These are phyloP conservation scores for Geotrypetes seraphini DNA, from an alignment of 2,797 vertebrate genomes.

Conservation along the genomic window DNA sequence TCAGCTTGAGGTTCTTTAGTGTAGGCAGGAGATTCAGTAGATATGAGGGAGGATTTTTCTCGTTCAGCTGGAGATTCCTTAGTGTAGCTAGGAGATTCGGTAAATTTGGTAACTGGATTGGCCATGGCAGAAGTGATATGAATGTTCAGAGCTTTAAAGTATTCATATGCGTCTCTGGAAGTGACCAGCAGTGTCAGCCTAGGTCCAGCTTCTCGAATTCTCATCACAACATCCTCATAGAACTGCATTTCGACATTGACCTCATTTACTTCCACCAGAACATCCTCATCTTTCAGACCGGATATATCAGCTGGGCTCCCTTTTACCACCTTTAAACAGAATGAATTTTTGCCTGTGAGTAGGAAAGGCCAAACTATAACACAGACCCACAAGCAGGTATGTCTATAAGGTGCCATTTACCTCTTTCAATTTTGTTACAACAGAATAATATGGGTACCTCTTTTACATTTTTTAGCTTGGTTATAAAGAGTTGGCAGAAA, in stretches of 20 bases:
- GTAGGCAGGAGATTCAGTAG: constrained; percentile 9
- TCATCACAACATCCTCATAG: constrained; percentile 67
- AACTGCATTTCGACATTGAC: constrained; percentile 57
- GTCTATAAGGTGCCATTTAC: no score
- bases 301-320: constrained; percentile 61
- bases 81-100: constrained; percentile 9
- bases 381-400: no score
- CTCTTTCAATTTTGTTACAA: no score
- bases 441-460: no score
- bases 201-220: constrained; percentile 56
- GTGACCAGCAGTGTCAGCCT: constrained; percentile 69
- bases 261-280: constrained; percentile 78
- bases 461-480: no score
- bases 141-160: constrained; percentile 61
- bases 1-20: constrained; percentile 5
- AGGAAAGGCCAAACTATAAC: no score
- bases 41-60: constrained; percentile 3
- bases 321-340: constrained; percentile 60
- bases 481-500: no score
- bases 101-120: constrained; percentile 11
- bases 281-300: constrained; percentile 67
- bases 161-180: constrained; percentile 53
- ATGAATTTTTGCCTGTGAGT: not conserved
- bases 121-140: constrained; percentile 52
- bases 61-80: constrained; percentile 8